Evolutionary conservation across 2,888 invertebrate species (phyloP), one percentile per base, ranked within the genome.

Genomic region (Hartigia nigra): DNA sequence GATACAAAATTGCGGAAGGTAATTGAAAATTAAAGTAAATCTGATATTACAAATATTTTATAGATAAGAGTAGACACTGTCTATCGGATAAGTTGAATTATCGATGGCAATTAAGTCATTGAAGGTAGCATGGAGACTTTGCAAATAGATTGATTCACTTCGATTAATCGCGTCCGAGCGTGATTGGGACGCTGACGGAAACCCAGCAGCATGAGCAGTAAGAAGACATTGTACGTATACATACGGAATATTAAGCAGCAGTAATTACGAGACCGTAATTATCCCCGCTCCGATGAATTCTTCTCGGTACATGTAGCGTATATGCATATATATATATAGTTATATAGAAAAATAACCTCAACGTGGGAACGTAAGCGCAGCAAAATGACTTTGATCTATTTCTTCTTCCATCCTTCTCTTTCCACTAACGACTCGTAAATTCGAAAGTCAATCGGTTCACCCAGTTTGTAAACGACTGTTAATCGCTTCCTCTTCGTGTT

Each of bases 201-300:
- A 9, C 23, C 23, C 5, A 55, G 55, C 55, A 55, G 55, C 55
- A 23, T 4, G 39, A 39, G 39, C 39, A 39, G 23, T 39, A 55
- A 23, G 5, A 55, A 55, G 14, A 55, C 55, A 55, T 55, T 55
- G 23, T 55, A 55, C 23, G 23, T 55, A 55, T 23, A 70, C 75
- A 75, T 34, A 76, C 81, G 81, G 85, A 83, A 85, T 86, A 87
- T 87, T 88, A 87, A 88, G 83, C 85, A 86, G 86, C 84, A 84
- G 86, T 86, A 86, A 87, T 87, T 88, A 87, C 87, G 81, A 81
- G 83, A 82, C 86, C 82, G 83, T 88, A 88, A 88, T 88, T 88
- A 87, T 86, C 84, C 86, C 82, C 83, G 82, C 86, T 87, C 31
- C 36, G 75, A n/a, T 69, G 34, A 32, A 75, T 37, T 3, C 69